phyloP scores from a whole-genome alignment of 2,113 vertebrate genomes.

The Cottus gobio region DNA sequence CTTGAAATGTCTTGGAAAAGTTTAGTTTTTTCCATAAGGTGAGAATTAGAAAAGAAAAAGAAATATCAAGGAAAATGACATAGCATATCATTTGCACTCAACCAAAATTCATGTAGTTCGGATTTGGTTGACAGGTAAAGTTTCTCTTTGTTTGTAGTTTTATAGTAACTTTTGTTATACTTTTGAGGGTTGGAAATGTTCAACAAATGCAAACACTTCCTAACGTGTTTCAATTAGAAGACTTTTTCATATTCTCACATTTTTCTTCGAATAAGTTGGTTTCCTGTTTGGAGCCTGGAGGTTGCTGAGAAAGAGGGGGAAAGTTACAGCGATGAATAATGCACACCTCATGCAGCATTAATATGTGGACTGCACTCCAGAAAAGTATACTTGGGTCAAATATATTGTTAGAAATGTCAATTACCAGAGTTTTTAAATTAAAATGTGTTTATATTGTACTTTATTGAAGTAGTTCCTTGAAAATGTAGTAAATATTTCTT shows the following conservation, averaged over 20 bases:
- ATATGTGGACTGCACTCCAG: conserved; percentile 11
- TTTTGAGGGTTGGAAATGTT: neutral
- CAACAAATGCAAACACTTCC: neutral
- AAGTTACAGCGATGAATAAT: neutral
- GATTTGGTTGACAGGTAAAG: neutral
- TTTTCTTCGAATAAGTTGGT: neutral
- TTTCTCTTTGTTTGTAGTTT: conserved; percentile 31
- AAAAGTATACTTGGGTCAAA: neutral
- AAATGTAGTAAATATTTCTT: conserved; percentile 42
- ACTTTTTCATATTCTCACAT: neutral
- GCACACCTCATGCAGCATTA: neutral
- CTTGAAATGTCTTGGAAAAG: neutral
- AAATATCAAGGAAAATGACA: conserved; percentile 11
- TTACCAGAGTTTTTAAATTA: conserved; percentile 30
- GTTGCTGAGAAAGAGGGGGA: neutral
- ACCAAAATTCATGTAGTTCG: neutral
- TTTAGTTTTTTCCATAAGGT: conserved; percentile 10
- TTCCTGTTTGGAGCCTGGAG: neutral
- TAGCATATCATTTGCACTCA: conserved; percentile 12
- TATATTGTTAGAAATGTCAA: conserved; percentile 18
- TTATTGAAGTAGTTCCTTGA: conserved; percentile 36
- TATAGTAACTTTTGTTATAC: conserved; percentile 21
- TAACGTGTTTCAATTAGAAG: neutral
- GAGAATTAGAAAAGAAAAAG: neutral
- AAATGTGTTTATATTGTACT: conserved; percentile 58